Evolutionary conservation across 2,888 invertebrate genomes (phyloP).

Genomic region (Agriopis aurantiaria): DNA sequence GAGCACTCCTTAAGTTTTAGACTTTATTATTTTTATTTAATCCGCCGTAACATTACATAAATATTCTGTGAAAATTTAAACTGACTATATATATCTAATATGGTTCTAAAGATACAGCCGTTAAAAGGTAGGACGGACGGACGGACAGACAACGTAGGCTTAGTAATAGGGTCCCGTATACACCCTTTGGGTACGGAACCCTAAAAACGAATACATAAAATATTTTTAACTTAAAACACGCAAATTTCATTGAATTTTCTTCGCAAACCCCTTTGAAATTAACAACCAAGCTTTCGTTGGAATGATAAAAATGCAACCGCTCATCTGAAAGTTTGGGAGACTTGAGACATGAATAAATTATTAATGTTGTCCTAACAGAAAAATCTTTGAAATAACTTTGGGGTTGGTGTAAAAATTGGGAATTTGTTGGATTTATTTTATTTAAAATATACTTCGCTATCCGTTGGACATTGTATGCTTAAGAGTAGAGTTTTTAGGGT

Average conservation of each 20-base stretch:
- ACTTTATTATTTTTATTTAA: too few species aligned
- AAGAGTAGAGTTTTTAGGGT: neutral
- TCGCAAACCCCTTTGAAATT: constrained; percentile 43
- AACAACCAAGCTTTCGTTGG: constrained; percentile 40
- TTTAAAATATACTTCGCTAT: neutral
- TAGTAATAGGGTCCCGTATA: too few species aligned
- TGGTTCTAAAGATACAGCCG: too few species aligned
- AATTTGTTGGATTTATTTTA: constrained; percentile 19
- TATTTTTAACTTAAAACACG: constrained; percentile 25
- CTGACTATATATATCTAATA: too few species aligned
- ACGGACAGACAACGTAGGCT: too few species aligned
- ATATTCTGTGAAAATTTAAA: too few species aligned
- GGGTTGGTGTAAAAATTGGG: constrained; percentile 25
- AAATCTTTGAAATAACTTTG: constrained; percentile 47
- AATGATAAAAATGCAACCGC: constrained; percentile 47
- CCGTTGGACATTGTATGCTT: neutral
- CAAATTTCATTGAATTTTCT: constrained; percentile 41
- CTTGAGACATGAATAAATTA: constrained; percentile 64
- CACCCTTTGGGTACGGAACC: too few species aligned
- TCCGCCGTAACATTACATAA: too few species aligned
- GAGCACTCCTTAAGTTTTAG: too few species aligned
- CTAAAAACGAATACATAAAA: too few species aligned
- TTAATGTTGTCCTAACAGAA: constrained; percentile 53
- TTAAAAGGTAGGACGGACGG: too few species aligned
- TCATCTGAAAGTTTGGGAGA: constrained; percentile 42